Evolutionary conservation across 1,140 invertebrate genomes (phyloP).

Genomic region (Pemphigus obesinymphae): DNA sequence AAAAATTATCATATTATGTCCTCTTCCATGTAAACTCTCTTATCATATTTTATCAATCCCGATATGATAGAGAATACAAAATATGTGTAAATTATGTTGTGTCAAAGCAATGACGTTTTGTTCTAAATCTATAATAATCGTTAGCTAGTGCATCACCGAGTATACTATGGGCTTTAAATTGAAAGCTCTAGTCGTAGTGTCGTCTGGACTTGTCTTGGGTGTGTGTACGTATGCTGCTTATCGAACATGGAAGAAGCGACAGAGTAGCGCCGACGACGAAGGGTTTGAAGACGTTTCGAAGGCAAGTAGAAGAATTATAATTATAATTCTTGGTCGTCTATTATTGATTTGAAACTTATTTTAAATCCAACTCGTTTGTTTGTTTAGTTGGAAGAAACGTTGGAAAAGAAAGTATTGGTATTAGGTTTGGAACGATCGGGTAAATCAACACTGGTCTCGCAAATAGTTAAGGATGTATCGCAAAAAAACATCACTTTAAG

Average conservation of each 20-base stretch:
- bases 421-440: slow-evolving; percentile 52
- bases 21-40: slow-evolving; percentile 24
- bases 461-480: slow-evolving; percentile 46
- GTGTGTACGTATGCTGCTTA: slow-evolving; percentile 53
- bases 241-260: slow-evolving; percentile 52
- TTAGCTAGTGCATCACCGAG: neutral
- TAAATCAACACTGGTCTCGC: slow-evolving; percentile 52
- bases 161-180: slow-evolving; percentile 37
- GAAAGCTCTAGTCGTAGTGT: slow-evolving; percentile 30
- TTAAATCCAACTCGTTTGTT: neutral
- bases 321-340: neutral
- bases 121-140: neutral
- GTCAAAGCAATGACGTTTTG: slow-evolving; percentile 21
- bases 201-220: slow-evolving; percentile 45
- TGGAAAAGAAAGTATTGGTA: slow-evolving; percentile 51
- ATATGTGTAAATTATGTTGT: slow-evolving; percentile 12
- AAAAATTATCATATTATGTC: neutral
- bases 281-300: slow-evolving; percentile 54
- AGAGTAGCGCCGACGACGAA: slow-evolving; percentile 52
- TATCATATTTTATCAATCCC: slow-evolving; percentile 22
- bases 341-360: too few relatives aligned
- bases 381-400: slow-evolving; percentile 50
- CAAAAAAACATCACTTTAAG: slow-evolving; percentile 45
- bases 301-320: slow-evolving; percentile 47
- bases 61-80: neutral